These are phyloP conservation scores for Vireo griseus DNA, from an alignment of 2,797 vertebrate genomes.

Conservation along the genomic window DNA sequence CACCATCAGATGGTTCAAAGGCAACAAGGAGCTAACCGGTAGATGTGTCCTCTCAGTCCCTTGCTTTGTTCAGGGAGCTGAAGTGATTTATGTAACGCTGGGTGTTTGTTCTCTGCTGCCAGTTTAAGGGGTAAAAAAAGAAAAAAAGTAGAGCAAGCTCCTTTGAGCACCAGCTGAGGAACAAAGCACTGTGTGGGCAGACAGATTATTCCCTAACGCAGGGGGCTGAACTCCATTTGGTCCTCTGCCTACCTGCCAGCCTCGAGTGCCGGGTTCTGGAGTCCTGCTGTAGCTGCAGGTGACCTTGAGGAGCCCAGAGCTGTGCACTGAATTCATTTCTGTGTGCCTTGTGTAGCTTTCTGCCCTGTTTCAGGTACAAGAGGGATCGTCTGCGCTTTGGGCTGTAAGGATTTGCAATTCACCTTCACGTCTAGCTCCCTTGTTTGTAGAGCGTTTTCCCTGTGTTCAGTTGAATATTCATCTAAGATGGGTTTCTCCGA, in stretches of 20 bases:
- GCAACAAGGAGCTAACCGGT: conserved; percentile 91
- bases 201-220: not conserved
- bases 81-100: not conserved
- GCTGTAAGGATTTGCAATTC: not conserved
- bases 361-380: not conserved
- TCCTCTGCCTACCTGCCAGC: conserved; percentile 2
- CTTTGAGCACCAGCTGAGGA: not conserved
- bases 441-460: not conserved
- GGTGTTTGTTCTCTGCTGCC: not conserved
- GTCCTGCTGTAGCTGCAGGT: not conserved
- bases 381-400: not conserved
- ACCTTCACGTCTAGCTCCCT: not conserved
- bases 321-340: not conserved
- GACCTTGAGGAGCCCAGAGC: not conserved
- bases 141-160: not conserved
- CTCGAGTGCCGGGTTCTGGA: not conserved
- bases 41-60: not conserved
- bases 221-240: not conserved
- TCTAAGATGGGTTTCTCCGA: not conserved
- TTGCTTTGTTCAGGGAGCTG: not conserved
- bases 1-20: conserved; percentile 96
- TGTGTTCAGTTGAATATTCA: not conserved
- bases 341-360: not conserved
- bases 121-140: not conserved
- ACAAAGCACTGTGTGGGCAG: conserved; percentile 3